Base-by-base conservation (phyloP, 2,797 vertebrate species). In the Eulemur rubriventer region DNA sequence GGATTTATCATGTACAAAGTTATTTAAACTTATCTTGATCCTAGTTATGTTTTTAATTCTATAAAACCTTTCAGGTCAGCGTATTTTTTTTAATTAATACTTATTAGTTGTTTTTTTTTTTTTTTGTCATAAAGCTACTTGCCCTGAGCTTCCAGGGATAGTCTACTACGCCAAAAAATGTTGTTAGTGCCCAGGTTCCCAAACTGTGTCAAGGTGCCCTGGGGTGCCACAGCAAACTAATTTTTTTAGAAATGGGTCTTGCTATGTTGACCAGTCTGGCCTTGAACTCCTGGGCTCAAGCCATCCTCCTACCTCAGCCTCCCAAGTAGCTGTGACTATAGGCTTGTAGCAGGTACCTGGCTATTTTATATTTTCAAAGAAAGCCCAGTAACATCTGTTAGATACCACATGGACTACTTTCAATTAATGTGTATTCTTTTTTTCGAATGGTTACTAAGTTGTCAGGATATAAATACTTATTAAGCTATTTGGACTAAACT, bases 381-480 rank as follows among this genome's bases (percentile, higher is more conserved):
- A 4, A 94, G 38, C 67, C 46, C 69, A 65, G 63, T 2, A 28
- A 83, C 94, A 43, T 38, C 90, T 89, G 57, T 26, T 80, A 89
- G 92, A 50, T 33, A 12, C 6, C 22, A 35, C 11, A 7, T 2
- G 61, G 81, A 73, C 78, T 70, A 30, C 59, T 26, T 75, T 5
- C 41, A 2, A 24, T 30, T 57, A 63, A 0, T 2, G 11, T 3
- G 24, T 26, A 0, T 33, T 14, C 17, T 88, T 65, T 61, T 57
- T 43, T 57, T 78, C 43, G 24, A 33, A 73, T 14, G 17, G 67
- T 59, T 35, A 46, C 61, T 46, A 10, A 38, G 6, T n/a, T 48
- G 48, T 30, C 41, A n/a, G 63, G 24, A 4, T 41, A 41, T 16
- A 46, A 89, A 46, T 13, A 52, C 16, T 91, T n/a, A 18, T 3